These are phyloP conservation scores for Rhagoletis pomonella DNA, from an alignment of 1,140 invertebrate genomes.

Conservation along the genomic window DNA sequence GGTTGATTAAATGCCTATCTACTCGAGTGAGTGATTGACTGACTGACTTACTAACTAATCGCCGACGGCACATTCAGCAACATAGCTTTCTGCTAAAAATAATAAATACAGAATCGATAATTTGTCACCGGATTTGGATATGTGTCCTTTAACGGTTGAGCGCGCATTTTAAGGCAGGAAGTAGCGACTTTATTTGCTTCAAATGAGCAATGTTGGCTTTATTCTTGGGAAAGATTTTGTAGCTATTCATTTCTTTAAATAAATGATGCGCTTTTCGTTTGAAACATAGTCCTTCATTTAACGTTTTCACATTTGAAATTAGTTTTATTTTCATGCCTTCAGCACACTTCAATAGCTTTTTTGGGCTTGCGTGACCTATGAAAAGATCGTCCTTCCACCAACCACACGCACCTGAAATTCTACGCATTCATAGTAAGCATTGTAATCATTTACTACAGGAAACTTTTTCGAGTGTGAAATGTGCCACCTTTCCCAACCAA, in stretches of 20 bases:
- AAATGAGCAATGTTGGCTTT: neutral
- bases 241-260: too few species aligned
- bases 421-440: neutral
- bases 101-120: neutral
- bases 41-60: neutral
- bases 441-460: neutral
- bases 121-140: neutral
- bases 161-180: neutral
- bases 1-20: constrained; percentile 16
- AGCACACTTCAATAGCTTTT: neutral
- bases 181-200: neutral
- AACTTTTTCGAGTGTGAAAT: constrained; percentile 13
- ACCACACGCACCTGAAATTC: neutral
- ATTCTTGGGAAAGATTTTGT: neutral
- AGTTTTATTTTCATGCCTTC: too few species aligned
- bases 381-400: neutral
- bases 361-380: neutral
- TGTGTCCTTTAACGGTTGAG: neutral
- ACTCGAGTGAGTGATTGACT: neutral
- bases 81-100: neutral
- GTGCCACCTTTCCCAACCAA: neutral
- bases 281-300: too few species aligned
- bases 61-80: neutral
- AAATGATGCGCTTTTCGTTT: too few species aligned
- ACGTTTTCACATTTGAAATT: too few species aligned